Percentiles rank a stretch among this genome's conserved stretches.
Conservation (phyloP, 2,888 invertebrate species). For the Dicyrtoma fusca region DNA sequence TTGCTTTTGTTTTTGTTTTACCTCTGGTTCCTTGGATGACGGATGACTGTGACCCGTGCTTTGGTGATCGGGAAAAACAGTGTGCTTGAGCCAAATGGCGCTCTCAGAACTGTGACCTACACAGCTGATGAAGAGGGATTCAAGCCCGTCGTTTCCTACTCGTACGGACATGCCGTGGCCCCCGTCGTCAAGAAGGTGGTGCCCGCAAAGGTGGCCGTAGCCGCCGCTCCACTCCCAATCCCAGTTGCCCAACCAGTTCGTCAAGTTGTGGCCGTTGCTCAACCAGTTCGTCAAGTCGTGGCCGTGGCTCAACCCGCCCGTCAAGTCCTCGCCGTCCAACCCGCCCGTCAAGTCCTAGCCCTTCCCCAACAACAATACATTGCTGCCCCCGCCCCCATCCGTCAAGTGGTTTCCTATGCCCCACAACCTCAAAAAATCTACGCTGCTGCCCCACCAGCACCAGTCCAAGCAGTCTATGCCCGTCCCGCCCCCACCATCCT, state of each 20-base stretch:
- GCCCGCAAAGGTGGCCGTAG: neutral
- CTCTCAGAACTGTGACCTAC: slow-evolving; percentile 51
- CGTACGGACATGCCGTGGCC: slow-evolving; percentile 47
- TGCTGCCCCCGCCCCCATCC: neutral
- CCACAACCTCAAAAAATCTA: neutral
- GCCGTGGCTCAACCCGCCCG: neutral
- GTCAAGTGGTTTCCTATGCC: neutral
- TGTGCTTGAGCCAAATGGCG: slow-evolving; percentile 54
- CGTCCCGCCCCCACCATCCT: neutral
- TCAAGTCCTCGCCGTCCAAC: neutral
- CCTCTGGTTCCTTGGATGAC: too few relatives aligned
- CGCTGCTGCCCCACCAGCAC: neutral
- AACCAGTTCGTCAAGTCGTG: neutral
- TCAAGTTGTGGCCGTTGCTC: neutral
- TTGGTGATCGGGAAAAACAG: too few relatives aligned
- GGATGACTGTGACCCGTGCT: too few relatives aligned
- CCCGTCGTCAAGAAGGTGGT: slow-evolving; percentile 25
- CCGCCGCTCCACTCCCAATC: neutral
- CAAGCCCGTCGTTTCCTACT: slow-evolving; percentile 51
- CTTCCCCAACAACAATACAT: slow-evolving; percentile 14
- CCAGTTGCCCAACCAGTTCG: neutral
- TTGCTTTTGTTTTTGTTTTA: too few relatives aligned
- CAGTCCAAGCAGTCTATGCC: slow-evolving; percentile 1
- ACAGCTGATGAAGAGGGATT: slow-evolving; percentile 54
- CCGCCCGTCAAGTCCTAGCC: slow-evolving; percentile 15